phyloP scores from a whole-genome alignment of 2,113 vertebrate species.

The Pangasianodon gigas region DNA sequence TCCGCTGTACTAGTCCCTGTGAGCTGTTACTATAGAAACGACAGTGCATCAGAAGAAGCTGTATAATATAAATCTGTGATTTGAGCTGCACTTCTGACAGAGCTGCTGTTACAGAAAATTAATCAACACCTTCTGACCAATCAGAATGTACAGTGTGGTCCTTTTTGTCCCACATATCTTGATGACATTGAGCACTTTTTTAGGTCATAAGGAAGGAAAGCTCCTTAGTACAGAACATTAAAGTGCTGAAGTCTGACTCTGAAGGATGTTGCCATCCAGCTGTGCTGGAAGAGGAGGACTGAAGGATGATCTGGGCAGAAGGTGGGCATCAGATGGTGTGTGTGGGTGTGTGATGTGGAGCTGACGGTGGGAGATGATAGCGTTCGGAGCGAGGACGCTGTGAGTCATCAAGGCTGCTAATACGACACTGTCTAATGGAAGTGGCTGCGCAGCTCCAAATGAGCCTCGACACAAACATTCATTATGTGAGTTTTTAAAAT shows the following conservation, averaged over 20 bases:
- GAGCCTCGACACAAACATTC: constrained; percentile 2
- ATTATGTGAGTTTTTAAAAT: not conserved
- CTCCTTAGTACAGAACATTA: not conserved
- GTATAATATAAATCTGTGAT: not conserved
- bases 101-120: not conserved
- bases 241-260: not conserved
- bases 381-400: constrained; percentile 28
- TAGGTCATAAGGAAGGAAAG: not conserved
- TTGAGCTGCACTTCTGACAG: not conserved
- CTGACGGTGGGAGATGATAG: constrained; percentile 7
- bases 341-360: constrained; percentile 30
- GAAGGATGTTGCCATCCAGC: not conserved
- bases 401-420: constrained; percentile 61
- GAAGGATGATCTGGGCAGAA: constrained; percentile 1
- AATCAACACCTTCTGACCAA: not conserved
- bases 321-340: constrained; percentile 35
- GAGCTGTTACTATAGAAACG: not conserved
- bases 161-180: not conserved
- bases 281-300: not conserved
- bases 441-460: constrained; percentile 23
- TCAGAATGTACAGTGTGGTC: not conserved
- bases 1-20: too few relatives aligned
- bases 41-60: not conserved
- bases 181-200: not conserved
- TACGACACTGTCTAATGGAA: constrained; percentile 49